Base-by-base conservation (phyloP, 2,888 invertebrate species). In the Papilio gigon region DNA sequence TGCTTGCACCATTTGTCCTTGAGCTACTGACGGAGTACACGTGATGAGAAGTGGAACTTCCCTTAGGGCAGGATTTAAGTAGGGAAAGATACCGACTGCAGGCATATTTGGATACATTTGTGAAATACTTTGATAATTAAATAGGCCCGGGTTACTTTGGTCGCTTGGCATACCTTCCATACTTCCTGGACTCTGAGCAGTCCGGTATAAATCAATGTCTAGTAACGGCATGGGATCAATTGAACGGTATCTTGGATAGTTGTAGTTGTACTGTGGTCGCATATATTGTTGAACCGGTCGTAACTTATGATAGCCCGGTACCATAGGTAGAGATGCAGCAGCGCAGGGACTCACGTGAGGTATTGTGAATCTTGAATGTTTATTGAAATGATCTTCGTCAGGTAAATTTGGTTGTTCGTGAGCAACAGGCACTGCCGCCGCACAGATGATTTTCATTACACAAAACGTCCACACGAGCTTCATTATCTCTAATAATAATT, bases 31-130 rank as follows among this genome's bases (percentile, higher is more conserved):
- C 0, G 91, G 91, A 1, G 89, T 80, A 65, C 91, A 92, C 73
- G 88, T 90, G 70, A 92, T 82, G 50, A 91, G 78, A 9, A 91
- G 76, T 0, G 91, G 91, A 3, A 89, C 81, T 47, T 79, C 83
- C 72, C 88, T 88, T 0, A 85, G 85, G 17, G 85, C 85, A 0
- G 78, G 78, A 59, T 86, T 85, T 0, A 84, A 86, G 56, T 83
- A 85, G 0, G 89, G 89, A 76, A 90, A 90, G 65, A 89, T 79
- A 2, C 89, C 86, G 9, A 61, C 60, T 25, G 69, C 40, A 12
- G 66, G 71, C 60, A 69, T 67, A 4, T 66, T 42, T 14, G 22
- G 25, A n/a, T n/a, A n/a, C 50, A 50, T 25, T 63, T 66, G 68
- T 9, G 66, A n/a, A n/a, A n/a, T 6, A 22, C 35, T 20, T 60